Base-by-base conservation (phyloP, 2,888 invertebrate genomes). In the Pyrrhosoma nymphula region DNA sequence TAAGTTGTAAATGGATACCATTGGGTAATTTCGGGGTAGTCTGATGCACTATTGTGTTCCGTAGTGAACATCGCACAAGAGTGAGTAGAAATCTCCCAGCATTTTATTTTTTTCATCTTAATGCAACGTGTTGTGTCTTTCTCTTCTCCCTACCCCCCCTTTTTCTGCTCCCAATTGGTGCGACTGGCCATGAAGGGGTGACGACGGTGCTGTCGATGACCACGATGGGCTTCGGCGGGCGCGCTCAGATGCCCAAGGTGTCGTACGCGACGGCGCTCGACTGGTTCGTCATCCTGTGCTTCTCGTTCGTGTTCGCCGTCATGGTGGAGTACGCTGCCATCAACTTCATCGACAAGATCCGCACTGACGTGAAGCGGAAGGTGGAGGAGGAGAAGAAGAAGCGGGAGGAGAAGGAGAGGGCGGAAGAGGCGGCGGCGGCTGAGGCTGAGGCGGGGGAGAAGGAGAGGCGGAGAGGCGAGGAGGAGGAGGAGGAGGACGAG, bases 121-220 rank as follows among this genome's bases (percentile, higher is more conserved):
- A n/a, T n/a, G n/a, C n/a, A n/a, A n/a, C n/a, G n/a, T n/a, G n/a
- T n/a, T n/a, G n/a, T n/a, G n/a, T n/a, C n/a, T n/a, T n/a, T n/a
- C n/a, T n/a, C n/a, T n/a, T n/a, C n/a, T n/a, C n/a, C n/a, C n/a
- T n/a, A n/a, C n/a, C n/a, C n/a, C n/a, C n/a, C n/a, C n/a, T n/a
- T n/a, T n/a, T n/a, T n/a, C n/a, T n/a, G n/a, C n/a, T n/a, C n/a
- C n/a, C n/a, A n/a, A n/a, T n/a, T n/a, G n/a, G n/a, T n/a, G n/a
- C 55, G 89, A 16, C 8, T 55, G n/a, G 10, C 20, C 23, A 0
- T 8, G 47, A 96, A 98, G 98, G 98, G 63, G 98, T 98, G 95
- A 98, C 98, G 23, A 98, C 98, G 0, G 98, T 98, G 23, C 97
- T 98, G 95, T 98, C 98, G 2, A 98, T 98, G 97, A 98, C 98